These are phyloP conservation scores for Echinometra lucunter DNA, from an alignment of 53 echinoderm and acorn worm species.

Conservation along the genomic window DNA sequence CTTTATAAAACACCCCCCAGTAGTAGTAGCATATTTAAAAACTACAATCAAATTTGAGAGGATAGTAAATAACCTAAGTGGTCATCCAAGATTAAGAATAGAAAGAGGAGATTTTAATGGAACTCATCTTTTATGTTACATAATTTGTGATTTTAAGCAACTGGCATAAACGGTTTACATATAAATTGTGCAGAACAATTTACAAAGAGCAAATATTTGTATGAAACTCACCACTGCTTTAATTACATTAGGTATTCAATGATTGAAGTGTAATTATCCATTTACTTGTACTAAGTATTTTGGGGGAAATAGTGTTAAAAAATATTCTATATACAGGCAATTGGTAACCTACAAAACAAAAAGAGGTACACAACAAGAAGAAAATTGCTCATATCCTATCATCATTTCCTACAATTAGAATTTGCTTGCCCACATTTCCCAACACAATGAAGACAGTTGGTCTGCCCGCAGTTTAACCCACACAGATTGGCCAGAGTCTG, in stretches of 20 bases:
- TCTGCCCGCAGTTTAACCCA: constrained; percentile 40
- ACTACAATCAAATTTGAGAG: neutral
- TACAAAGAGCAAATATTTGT: neutral
- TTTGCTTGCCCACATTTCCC: constrained; percentile 29
- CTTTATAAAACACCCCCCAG: too few relatives aligned
- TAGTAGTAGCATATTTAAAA: neutral
- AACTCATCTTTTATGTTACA: too few relatives aligned
- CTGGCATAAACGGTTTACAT: neutral
- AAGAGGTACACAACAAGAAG: constrained; percentile 3
- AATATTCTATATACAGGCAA: neutral
- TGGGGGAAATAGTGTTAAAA: neutral
- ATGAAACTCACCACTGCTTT: neutral
- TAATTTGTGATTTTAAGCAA: too few relatives aligned
- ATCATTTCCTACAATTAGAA: constrained; percentile 54
- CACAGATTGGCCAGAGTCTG: constrained; percentile 12
- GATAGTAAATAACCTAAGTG: neutral
- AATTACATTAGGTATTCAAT: too few relatives aligned
- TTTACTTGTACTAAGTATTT: neutral
- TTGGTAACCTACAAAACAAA: neutral
- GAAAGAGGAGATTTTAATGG: too few relatives aligned
- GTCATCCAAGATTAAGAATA: neutral
- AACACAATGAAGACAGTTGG: constrained; percentile 38
- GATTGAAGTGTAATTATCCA: neutral
- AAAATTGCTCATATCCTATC: constrained; percentile 52
- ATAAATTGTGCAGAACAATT: neutral